Conservation (phyloP, 2,113 vertebrate species). For the Coptodon rendalli region DNA sequence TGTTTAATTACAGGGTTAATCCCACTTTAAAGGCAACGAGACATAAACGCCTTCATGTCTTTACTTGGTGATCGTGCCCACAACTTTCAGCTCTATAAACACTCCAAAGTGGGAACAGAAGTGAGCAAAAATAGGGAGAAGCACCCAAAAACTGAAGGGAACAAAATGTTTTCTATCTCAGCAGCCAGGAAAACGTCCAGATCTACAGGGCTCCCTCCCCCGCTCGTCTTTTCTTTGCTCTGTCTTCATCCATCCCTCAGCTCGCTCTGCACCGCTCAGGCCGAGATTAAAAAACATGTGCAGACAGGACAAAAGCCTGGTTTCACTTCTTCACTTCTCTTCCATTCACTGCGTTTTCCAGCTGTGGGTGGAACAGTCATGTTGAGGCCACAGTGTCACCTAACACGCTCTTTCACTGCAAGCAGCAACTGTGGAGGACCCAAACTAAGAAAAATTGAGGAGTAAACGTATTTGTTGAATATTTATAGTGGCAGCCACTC, state of each 20-base stretch:
- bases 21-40: not conserved
- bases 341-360: not conserved
- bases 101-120: not conserved
- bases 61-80: not conserved
- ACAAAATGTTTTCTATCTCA: conserved; percentile 19
- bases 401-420: not conserved
- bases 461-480: not conserved
- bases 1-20: not conserved
- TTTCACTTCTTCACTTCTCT: not conserved
- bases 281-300: not conserved
- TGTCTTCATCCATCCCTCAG: not conserved
- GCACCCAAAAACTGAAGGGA: not conserved
- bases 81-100: not conserved
- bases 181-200: not conserved
- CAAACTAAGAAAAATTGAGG: fast-evolving
- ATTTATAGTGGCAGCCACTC: fast-evolving
- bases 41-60: not conserved
- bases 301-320: not conserved
- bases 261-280: not conserved
- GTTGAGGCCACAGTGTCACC: not conserved
- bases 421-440: not conserved
- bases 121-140: not conserved
- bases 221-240: not conserved
- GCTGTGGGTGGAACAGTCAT: not conserved
- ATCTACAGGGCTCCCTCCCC: not conserved